Percentiles rank a stretch among this genome's conserved stretches.
Conservation (phyloP, 2,888 invertebrate species). For the Panopea generosa region DNA sequence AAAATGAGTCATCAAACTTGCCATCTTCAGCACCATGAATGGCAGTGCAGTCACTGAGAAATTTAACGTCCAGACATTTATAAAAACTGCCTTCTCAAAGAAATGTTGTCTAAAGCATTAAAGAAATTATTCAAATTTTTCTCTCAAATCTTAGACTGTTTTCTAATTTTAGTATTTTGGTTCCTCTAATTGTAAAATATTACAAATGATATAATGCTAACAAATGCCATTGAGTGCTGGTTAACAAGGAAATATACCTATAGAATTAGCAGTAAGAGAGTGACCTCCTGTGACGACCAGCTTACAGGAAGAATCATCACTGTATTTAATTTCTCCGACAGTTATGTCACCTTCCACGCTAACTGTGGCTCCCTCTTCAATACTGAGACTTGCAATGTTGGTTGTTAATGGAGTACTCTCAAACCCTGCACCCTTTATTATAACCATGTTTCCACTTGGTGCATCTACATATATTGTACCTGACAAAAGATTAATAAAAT, state of each 20-base stretch:
- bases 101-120: too few relatives aligned
- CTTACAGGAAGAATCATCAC: conserved; percentile 56
- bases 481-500: conserved; percentile 31
- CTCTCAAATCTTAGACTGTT: too few relatives aligned
- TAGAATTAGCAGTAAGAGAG: conserved; percentile 39
- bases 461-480: conserved; percentile 61
- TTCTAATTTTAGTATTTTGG: too few relatives aligned
- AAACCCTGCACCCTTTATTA: conserved; percentile 27
- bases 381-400: conserved; percentile 41
- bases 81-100: too few relatives aligned
- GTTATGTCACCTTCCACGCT: conserved; percentile 46
- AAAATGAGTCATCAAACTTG: too few relatives aligned
- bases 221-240: too few relatives aligned
- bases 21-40: too few relatives aligned
- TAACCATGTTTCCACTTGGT: conserved; percentile 19
- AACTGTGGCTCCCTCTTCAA: conserved; percentile 57
- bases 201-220: too few relatives aligned
- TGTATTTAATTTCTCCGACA: conserved; percentile 51
- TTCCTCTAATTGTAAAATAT: too few relatives aligned
- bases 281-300: conserved; percentile 51
- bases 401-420: conserved; percentile 28
- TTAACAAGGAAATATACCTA: conserved; percentile 28
- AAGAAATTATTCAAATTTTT: too few relatives aligned
- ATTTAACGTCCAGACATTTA: too few relatives aligned
- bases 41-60: too few relatives aligned